These are phyloP conservation scores for Steinernema khuongi DNA, from an alignment of 1,140 invertebrate species.

Conservation along the genomic window DNA sequence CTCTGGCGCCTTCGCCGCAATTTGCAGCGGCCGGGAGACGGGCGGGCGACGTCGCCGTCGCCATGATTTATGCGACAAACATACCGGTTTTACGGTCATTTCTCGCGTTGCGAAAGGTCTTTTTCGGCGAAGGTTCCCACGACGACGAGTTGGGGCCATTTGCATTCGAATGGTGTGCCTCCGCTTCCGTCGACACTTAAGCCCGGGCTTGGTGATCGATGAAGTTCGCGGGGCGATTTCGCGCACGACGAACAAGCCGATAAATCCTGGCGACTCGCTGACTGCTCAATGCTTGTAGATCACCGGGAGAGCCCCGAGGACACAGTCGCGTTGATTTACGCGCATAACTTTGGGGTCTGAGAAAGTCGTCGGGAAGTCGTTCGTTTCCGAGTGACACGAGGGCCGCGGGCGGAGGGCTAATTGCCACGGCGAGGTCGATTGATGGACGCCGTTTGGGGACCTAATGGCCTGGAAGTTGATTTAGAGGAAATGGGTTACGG, in stretches of 20 bases:
- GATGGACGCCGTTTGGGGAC: too few species aligned
- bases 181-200: too few species aligned
- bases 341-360: constrained; percentile 1
- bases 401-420: background rate
- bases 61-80: background rate
- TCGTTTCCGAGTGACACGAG: background rate
- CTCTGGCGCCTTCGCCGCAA: background rate
- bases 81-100: constrained; percentile 7
- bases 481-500: too few species aligned
- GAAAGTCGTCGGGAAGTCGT: constrained; percentile 10
- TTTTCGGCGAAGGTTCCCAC: background rate
- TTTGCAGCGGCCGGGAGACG: background rate
- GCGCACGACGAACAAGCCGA: background rate
- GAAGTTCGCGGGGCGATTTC: too few species aligned
- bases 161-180: constrained; percentile 2
- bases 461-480: too few species aligned
- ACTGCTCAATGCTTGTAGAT: background rate
- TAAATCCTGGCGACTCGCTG: background rate
- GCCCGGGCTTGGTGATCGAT: too few species aligned
- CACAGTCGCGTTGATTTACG: background rate
- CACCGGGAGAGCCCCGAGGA: background rate
- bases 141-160: background rate
- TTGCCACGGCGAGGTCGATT: too few species aligned
- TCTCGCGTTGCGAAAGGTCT: background rate
- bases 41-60: background rate